These are phyloP conservation scores for Argyresthia albistria DNA, from an alignment of 2,888 invertebrate species.

Conservation along the genomic window DNA sequence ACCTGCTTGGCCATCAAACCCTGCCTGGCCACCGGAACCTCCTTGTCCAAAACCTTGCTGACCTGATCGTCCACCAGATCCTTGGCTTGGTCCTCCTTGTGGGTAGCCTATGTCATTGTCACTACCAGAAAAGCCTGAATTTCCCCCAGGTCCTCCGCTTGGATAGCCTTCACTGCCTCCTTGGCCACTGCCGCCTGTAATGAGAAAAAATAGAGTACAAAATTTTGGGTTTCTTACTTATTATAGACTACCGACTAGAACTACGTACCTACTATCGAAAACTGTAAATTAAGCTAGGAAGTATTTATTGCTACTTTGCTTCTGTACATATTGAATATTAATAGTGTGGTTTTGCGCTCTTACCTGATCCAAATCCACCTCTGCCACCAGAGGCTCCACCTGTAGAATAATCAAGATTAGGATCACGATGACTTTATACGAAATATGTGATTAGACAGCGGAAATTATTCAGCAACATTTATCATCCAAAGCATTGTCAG, in stretches of 20 bases:
- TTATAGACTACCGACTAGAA: no score
- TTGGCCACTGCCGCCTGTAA: constrained; percentile 5
- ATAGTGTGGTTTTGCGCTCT: not conserved
- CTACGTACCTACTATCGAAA: no score
- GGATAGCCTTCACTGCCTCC: constrained; percentile 13
- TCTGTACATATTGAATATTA: not conserved
- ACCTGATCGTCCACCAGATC: constrained; percentile 7
- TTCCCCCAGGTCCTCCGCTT: constrained; percentile 18
- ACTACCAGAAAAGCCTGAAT: constrained; percentile 20
- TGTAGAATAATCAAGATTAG: constrained; percentile 9
- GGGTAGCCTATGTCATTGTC: constrained; percentile 23
- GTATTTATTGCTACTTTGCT: no score
- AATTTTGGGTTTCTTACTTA: no score
- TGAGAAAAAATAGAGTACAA: not conserved
- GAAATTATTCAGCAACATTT: no score
- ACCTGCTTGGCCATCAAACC: constrained; percentile 9
- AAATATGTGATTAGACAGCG: no score
- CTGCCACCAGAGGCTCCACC: constrained; percentile 22
- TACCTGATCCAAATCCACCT: constrained; percentile 37
- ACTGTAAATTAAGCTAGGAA: no score
- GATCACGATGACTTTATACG: no score
- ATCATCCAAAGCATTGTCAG: no score
- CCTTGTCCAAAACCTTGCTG: not conserved
- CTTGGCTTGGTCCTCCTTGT: constrained; percentile 17
- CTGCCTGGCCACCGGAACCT: no score